Evolutionary conservation across 2,113 vertebrate genomes (phyloP), one percentile per base, ranked within the genome.

Genomic region (Connochaetes taurinus): DNA sequence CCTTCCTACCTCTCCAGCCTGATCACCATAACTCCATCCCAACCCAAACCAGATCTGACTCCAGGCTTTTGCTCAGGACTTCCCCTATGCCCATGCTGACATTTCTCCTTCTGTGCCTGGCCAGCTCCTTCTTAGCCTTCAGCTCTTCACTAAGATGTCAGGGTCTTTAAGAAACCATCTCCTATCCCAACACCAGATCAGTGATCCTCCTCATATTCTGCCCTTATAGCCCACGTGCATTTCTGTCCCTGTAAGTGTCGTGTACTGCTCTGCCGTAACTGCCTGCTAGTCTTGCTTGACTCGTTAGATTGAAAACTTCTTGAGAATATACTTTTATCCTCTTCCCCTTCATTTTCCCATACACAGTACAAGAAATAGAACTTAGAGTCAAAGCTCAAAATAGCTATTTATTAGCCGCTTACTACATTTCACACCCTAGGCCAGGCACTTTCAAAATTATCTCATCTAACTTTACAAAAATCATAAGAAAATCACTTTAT

Each of bases 391-490:
- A 5, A 45, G 10, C 36, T 92, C 53, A 45, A 47, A 87, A 58
- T 87, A 91, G 52, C 45, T 53, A 43, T 25, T n/a, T n/a, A 40
- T 17, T 19, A n/a, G 40, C 25, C 27, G 2, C 47, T 50, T 43
- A 64, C 62, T 21, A 50, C 16, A 23, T 94, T 31, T 57, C 33
- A 84, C 12, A 60, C 50, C 15, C 17, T 40, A 52, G 55, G 33
- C 8, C 36, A 50, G 86, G 21, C 33, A 29, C 27, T 78, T 93
- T 58, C 43, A 52, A 33, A 64, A 78, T 36, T 19, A 57, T 21
- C 62, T 88, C 64, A 78, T 29, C 13, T 78, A 52, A 92, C 57
- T 60, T 94, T 57, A 84, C 21, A 78, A 78, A 89, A 92, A 47
- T 53, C 15, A 2, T 36, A 33, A 81, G 29, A 83, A 15, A 2